phyloP scores from a whole-genome alignment of 1,140 invertebrate genomes.

The Littorina saxatilis region DNA sequence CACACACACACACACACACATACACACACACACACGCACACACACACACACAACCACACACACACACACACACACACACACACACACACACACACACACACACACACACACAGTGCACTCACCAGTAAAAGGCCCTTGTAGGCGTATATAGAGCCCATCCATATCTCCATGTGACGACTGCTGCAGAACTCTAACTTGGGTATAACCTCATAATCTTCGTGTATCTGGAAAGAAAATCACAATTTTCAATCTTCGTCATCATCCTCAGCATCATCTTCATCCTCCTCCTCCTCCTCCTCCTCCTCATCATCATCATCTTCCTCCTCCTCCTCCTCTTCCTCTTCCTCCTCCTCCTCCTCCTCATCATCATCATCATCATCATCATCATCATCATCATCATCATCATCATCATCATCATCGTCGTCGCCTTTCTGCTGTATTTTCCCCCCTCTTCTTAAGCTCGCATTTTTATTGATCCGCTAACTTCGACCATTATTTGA shows the following conservation, averaged over 20 bases:
- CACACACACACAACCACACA: not conserved
- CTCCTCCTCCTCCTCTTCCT: not conserved
- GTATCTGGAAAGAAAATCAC: constrained; percentile 81
- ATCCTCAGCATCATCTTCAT: constrained; percentile 11
- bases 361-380: too few relatives aligned
- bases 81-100: not conserved
- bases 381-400: constrained; percentile 80
- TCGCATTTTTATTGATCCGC: not conserved
- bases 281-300: not conserved
- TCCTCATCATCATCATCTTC: not conserved
- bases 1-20: constrained; percentile 6
- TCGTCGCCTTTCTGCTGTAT: not conserved
- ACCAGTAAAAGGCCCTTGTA: constrained; percentile 99
- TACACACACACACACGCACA: not conserved
- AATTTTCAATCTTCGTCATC: not conserved
- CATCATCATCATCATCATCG: not conserved
- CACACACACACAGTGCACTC: constrained; percentile 65
- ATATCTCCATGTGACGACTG: constrained; percentile 93
- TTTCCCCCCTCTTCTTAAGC: constrained; percentile 4
- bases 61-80: not conserved
- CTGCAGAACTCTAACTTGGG: constrained; percentile 93
- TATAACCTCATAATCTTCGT: constrained; percentile 66
- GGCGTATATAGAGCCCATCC: constrained; percentile 90
- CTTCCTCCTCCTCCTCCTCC: constrained; percentile 95
- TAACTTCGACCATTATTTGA: not conserved